phyloP scores from a whole-genome alignment of 2,888 invertebrate species.

The Amorpha juglandis region DNA sequence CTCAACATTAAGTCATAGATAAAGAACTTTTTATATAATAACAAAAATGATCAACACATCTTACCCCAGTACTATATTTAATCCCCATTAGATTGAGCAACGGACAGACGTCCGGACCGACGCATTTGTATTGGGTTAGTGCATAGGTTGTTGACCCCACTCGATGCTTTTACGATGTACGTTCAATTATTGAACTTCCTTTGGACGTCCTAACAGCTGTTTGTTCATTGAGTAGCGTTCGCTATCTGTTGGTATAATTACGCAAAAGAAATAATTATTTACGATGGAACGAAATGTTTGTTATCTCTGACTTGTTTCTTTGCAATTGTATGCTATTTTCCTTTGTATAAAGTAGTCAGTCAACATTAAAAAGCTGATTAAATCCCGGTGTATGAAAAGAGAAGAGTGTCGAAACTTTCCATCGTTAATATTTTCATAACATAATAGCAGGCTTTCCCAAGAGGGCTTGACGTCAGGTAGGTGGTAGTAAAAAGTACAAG shows the following conservation, averaged over 20 bases:
- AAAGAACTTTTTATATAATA: not conserved
- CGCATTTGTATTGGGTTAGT: slow-evolving; percentile 9
- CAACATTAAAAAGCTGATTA: no score
- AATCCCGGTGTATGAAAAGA: no score
- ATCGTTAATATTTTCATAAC: no score
- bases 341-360: not conserved
- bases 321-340: not conserved
- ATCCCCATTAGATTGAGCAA: slow-evolving; percentile 11
- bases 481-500: no score
- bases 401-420: no score
- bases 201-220: slow-evolving; percentile 10
- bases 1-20: not conserved
- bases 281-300: not conserved
- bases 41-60: not conserved
- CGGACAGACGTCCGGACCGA: not conserved
- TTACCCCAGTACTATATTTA: slow-evolving; percentile 2
- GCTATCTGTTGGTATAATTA: not conserved
- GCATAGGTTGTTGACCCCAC: slow-evolving; percentile 18
- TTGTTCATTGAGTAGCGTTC: slow-evolving; percentile 12
- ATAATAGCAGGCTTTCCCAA: no score
- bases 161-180: slow-evolving; percentile 24
- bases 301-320: not conserved
- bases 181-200: slow-evolving; percentile 22
- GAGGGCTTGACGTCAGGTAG: no score
- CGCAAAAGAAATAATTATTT: not conserved